Base-by-base conservation (phyloP, 2,797 vertebrate species). In the Crocodylus rhombifer region DNA sequence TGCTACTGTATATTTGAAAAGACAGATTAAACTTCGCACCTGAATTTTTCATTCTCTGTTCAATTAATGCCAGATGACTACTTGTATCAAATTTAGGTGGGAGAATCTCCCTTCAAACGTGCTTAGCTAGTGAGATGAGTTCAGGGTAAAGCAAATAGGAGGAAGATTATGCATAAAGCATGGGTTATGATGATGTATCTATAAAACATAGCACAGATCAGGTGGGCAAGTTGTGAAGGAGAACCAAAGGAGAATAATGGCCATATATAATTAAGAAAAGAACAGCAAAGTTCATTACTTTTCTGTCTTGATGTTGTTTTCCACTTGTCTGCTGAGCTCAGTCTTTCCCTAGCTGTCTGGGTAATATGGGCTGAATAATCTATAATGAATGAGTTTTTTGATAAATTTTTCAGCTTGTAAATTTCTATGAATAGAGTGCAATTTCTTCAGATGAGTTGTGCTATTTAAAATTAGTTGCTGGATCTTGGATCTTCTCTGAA, bases 11-110 rank as follows among this genome's bases (percentile, higher is more conserved):
- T 11, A 11, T 51, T 51, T 51, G 82, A 92, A 94, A 78, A 84
- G n/a, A 76, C 28, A 93, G 56, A 65, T 94, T 92, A 84, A 77
- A 77, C 23, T 91, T 91, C 91, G 91, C 61, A 84, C 83, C 2
- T 93, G n/a, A 63, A 21, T 91, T 71, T 26, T 65, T 58, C 17
- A 63, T 5, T 84, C 77, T 90, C 78, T 85, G 15, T 95, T 95
- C 75, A 89, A 26, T 86, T 90, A 92, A 60, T 92, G 71, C 2
- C 85, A 80, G 23, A 25, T 86, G 79, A 95, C 83, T 90, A 71
- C 14, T 86, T 26, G 28, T 56, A 63, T 82, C 61, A 92, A 91
- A 81, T 60, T n/a, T 4, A 6, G n/a, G 4, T 91, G 33, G 23
- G 88, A 79, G 82, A 91, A 73, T 73, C 6, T 87, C 12, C 23